These are phyloP conservation scores for Sogatella furcifera DNA, from an alignment of 1,140 invertebrate genomes.

Conservation along the genomic window DNA sequence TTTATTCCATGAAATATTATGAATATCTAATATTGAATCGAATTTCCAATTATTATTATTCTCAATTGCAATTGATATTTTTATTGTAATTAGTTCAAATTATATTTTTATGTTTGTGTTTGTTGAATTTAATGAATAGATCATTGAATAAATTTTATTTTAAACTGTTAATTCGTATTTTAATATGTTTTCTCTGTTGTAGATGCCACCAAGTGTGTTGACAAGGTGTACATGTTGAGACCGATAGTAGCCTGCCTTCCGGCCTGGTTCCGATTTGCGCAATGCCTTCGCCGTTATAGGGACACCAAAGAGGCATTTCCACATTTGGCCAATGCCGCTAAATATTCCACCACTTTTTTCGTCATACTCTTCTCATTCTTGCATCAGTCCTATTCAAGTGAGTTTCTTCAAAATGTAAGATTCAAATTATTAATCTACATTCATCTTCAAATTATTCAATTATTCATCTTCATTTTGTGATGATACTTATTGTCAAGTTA, in stretches of 20 bases:
- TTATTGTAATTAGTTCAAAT: too few relatives aligned
- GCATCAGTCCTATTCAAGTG: slow-evolving; percentile 49
- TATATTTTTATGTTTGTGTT: too few relatives aligned
- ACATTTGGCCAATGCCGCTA: slow-evolving; percentile 93
- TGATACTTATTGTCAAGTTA: not conserved
- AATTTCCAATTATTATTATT: too few relatives aligned
- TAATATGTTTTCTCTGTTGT: not conserved
- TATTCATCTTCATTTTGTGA: not conserved
- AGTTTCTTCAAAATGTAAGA: too few relatives aligned
- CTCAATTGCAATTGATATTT: too few relatives aligned
- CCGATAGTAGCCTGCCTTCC: slow-evolving; percentile 84
- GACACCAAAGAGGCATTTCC: slow-evolving; percentile 86
- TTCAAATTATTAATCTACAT: not conserved
- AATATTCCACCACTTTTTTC: slow-evolving; percentile 96
- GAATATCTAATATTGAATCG: too few relatives aligned
- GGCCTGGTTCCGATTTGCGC: slow-evolving; percentile 95
- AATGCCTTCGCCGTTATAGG: slow-evolving; percentile 88
- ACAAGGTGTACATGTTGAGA: slow-evolving; percentile 36
- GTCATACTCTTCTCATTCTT: slow-evolving; percentile 82
- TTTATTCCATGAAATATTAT: too few relatives aligned
- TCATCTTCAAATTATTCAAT: not conserved
- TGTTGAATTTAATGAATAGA: too few relatives aligned
- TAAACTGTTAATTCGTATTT: too few relatives aligned
- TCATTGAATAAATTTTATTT: too few relatives aligned
- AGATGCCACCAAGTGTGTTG: slow-evolving; percentile 47